These are phyloP conservation scores for Dryobates pubescens DNA, from an alignment of 2,797 vertebrate species.

Conservation along the genomic window DNA sequence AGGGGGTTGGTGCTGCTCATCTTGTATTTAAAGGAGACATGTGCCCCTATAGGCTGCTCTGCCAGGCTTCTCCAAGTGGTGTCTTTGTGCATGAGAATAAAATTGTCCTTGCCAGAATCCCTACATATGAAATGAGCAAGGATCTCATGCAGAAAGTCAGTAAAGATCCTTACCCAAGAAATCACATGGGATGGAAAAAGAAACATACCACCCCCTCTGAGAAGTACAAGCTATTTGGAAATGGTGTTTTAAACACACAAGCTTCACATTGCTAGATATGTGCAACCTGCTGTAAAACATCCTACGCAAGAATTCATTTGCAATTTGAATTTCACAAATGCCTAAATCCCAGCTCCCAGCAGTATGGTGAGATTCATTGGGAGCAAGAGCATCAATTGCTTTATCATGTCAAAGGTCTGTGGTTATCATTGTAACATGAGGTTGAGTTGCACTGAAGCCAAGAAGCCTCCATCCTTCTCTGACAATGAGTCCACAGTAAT, in stretches of 20 bases:
- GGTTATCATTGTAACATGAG: fast-evolving
- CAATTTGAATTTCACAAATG: not conserved
- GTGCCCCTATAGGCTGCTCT: not conserved
- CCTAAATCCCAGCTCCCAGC: not conserved
- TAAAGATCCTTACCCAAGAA: not conserved
- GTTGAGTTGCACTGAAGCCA: not conserved
- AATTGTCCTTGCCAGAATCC: not conserved
- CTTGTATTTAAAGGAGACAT: not conserved
- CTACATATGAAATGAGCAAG: fast-evolving
- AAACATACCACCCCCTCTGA: not conserved
- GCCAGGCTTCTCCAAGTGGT: not conserved
- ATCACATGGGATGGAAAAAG: not conserved
- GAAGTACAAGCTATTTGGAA: not conserved
- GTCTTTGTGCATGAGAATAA: not conserved
- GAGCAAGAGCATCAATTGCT: not conserved
- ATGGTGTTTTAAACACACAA: not conserved
- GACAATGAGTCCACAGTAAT: not conserved
- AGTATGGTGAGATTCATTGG: not conserved
- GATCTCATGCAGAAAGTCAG: not conserved
- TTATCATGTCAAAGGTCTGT: not conserved
- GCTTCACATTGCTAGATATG: fast-evolving
- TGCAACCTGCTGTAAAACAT: not conserved
- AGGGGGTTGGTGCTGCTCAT: not conserved
- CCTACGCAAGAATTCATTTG: not conserved
- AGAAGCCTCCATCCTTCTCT: not conserved